Evolutionary conservation across 2,797 vertebrate species (phyloP).

Genomic region (Urophycis tenuis): DNA sequence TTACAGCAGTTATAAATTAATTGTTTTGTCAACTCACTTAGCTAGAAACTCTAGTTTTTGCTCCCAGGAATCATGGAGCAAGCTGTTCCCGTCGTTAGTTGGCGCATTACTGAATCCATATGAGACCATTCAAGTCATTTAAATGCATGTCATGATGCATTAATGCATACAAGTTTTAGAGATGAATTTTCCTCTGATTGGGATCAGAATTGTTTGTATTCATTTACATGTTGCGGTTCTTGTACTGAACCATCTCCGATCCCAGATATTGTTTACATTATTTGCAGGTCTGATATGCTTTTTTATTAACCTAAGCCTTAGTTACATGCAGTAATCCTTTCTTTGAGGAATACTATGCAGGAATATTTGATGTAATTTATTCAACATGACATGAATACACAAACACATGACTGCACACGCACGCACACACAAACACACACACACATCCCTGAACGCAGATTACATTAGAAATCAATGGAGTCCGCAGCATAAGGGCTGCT

Average conservation of each 20-base stretch:
- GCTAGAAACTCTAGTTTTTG: not conserved
- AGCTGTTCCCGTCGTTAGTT: not conserved
- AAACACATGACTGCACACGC: not conserved
- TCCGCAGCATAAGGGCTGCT: not conserved
- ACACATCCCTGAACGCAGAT: not conserved
- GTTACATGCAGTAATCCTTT: not conserved
- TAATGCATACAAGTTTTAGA: not conserved
- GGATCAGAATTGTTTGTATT: not conserved
- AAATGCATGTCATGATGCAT: not conserved
- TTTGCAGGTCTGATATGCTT: not conserved
- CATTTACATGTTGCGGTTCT: not conserved
- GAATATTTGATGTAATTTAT: not conserved
- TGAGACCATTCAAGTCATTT: conserved; percentile 1
- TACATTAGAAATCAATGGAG: not conserved
- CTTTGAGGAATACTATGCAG: not conserved
- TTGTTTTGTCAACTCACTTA: not conserved
- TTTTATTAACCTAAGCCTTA: not conserved
- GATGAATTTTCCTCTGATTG: not conserved
- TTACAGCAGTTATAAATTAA: not conserved
- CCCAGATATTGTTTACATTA: not conserved
- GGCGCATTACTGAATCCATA: not conserved
- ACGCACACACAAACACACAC: not conserved
- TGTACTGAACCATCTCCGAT: not conserved
- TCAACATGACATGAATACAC: not conserved
- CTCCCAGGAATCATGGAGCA: not conserved